Conservation (phyloP, 2,797 vertebrate species). For the Aselliscus stoliczkanus region DNA sequence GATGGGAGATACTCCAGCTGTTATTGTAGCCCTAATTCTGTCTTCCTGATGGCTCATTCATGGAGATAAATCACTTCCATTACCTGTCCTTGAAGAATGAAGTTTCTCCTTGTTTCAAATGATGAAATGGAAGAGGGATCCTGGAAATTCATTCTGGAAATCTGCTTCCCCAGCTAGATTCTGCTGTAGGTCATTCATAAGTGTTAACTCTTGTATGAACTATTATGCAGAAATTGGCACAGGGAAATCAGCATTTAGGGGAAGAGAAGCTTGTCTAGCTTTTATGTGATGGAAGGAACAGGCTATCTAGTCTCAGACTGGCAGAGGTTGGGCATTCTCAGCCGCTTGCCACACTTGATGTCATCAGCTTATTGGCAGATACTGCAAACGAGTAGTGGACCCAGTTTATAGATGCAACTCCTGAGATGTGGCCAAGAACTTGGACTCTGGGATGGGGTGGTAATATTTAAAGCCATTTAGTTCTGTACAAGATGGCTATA, state of each 20-base stretch:
- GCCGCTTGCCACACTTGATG: background rate
- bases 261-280: background rate
- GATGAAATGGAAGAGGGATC: background rate
- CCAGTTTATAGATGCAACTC: background rate
- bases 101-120: conserved; percentile 57
- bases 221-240: background rate
- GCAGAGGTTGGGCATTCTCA: conserved; percentile 20
- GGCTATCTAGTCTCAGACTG: conserved; percentile 25
- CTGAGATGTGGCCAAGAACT: background rate
- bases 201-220: background rate
- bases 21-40: conserved; percentile 45
- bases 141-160: conserved; percentile 32
- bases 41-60: conserved; percentile 48
- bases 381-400: background rate
- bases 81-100: conserved; percentile 54
- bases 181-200: background rate
- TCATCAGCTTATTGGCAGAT: conserved; percentile 22
- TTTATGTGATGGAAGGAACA: background rate
- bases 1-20: conserved; percentile 49
- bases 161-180: background rate
- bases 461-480: conserved; percentile 11
- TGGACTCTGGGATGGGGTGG: background rate
- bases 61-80: conserved; percentile 67
- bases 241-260: background rate
- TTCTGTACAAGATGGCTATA: background rate